Base-by-base conservation (phyloP, 2,888 invertebrate species). In the Acanthosepion pharaonis region DNA sequence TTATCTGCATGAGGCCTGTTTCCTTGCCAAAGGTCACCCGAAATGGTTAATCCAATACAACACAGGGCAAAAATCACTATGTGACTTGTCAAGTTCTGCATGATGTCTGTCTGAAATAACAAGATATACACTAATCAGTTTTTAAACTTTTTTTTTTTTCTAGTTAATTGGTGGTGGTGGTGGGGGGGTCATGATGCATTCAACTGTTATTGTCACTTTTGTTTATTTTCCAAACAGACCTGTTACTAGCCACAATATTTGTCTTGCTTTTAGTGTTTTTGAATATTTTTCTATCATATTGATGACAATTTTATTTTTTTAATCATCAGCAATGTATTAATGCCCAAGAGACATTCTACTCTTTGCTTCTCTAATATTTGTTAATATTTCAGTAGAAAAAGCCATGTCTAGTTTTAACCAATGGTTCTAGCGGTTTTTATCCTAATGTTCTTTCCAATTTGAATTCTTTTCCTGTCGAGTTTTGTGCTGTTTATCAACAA, bases 11-110 rank as follows among this genome's bases (percentile, higher is more conserved):
- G 49, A 53, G 49, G 51, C n/a, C 53, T 42, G 49, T 93, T 93
- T 6, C 51, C 93, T 93, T 93, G 51, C 93, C 93, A 93, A 93
- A 93, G 33, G 49, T 93, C 93, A 53, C 93, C 93, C 49, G 93
- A 93, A 49, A 93, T n/a, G 49, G 53, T 93, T 48, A 93, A 28
- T 49, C 93, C 93, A 93, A 93, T 93, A 93, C 93, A 93, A 93
- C 93, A 93, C 42, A 93, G 23, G 93, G 49, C n/a, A n/a, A 93
- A 8, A 28, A 93, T 93, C 11, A 93, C n/a, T 93, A 93, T 53
- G 15, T 93, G 93, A 53, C 93, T 93, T 28, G 51, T 93, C 51
- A 51, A 93, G 20, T 93, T 53, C 51, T 49, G 51, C 93, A 53
- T 93, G 51, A 93, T 93, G 25, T 93, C 53, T n/a, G 49, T 93